Evolutionary conservation across 2,888 invertebrate species (phyloP), one percentile per base, ranked within the genome.

Genomic region (Eilema griseolum): DNA sequence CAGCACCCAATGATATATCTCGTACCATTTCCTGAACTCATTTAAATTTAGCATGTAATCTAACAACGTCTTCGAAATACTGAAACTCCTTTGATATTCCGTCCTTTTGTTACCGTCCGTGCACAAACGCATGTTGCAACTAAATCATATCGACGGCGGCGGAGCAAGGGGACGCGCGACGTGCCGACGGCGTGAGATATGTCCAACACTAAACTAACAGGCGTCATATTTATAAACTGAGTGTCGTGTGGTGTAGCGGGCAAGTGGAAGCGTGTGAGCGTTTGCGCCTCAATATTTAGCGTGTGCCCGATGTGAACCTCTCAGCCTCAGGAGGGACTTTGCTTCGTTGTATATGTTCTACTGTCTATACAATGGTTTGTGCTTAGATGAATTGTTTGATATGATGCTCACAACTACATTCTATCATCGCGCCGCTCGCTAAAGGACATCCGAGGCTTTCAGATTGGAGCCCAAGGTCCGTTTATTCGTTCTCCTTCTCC

Each of bases 161-260:
- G 73, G 76, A 75, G 78, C 75, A 67, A 70, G 75, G 69, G 66
- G 74, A 72, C 81, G n/a, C n/a, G n/a, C n/a, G 72, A 77, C 77
- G 69, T 66, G 84, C 68, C 76, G 85, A 86, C 87, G 83, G 74
- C 83, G 84, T 86, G 87, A 87, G 84, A 83, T 83, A 87, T 81
- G 80, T 67, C 74, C 72, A 78, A 80, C 70, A 81, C 81, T 72
- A 78, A 78, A 73, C 72, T 76, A 80, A 73, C 71, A 65, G 82
- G 79, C 80, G 73, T 75, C 80, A 81, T 80, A 84, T 86, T 85
- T 86, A 80, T 85, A 85, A 86, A 83, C 77, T 68, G 72, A 56
- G 5, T 61, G 61, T 59, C 63, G 24, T 1, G 24, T 24, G 71
- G 70, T 26, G 7, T 26, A 66, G 67, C 10, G 14, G 5, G 60